phyloP scores from a whole-genome alignment of 1,140 invertebrate genomes.

The Trinorchestia longiramus region DNA sequence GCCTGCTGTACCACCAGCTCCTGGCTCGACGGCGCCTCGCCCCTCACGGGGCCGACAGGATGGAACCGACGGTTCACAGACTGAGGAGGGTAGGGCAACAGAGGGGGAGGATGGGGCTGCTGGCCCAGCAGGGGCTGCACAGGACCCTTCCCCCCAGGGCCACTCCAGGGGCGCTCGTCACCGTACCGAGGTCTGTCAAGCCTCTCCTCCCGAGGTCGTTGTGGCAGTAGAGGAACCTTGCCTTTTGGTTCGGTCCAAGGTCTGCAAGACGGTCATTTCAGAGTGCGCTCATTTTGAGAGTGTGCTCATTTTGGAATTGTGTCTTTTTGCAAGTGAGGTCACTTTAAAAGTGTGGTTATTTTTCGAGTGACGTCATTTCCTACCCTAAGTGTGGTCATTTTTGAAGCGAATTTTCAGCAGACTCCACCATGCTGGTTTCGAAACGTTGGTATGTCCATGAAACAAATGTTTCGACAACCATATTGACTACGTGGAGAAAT shows the following conservation, averaged over 20 bases:
- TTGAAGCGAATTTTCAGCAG: no score
- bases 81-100: not conserved
- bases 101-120: constrained; percentile 43
- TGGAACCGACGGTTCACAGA: constrained; percentile 6
- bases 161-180: not conserved
- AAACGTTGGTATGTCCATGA: no score
- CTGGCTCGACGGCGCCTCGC: not conserved
- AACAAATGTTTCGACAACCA: no score
- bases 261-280: not conserved
- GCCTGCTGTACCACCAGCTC: constrained; percentile 45
- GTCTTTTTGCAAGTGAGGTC: no score
- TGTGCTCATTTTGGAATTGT: no score
- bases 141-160: not conserved
- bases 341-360: no score
- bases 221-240: not conserved
- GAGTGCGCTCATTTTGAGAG: no score
- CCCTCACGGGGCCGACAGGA: not conserved
- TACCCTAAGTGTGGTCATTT: no score
- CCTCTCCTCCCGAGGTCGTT: not conserved
- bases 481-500: no score
- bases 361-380: no score
- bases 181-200: constrained; percentile 17
- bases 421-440: no score
- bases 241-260: not conserved
- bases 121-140: not conserved